Evolutionary conservation across 2,888 invertebrate genomes (phyloP).

Genomic region (Drosophila niveifrons): DNA sequence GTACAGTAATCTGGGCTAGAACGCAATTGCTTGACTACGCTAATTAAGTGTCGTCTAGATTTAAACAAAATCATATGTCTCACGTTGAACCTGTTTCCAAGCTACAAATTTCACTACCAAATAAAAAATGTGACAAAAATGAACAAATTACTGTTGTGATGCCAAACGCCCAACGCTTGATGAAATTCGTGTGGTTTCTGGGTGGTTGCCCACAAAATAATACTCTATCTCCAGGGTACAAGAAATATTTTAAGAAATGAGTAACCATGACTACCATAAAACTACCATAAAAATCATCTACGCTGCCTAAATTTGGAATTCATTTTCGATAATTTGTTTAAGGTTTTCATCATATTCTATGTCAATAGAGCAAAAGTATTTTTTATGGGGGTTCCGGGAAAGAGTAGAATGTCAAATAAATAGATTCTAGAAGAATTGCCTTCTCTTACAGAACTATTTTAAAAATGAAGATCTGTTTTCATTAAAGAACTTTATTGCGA

Average conservation of each 20-base stretch:
- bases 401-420: too few relatives aligned
- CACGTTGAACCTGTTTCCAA: constrained; percentile 38
- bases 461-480: too few relatives aligned
- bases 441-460: too few relatives aligned
- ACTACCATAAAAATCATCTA: not conserved
- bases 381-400: not conserved
- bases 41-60: constrained; percentile 38
- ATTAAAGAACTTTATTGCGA: too few relatives aligned
- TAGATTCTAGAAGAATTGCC: too few relatives aligned
- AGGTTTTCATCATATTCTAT: not conserved
- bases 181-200: constrained; percentile 23
- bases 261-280: not conserved
- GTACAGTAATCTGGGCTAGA: constrained; percentile 26
- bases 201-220: not conserved
- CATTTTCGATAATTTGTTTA: not conserved
- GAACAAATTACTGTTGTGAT: constrained; percentile 12
- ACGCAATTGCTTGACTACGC: constrained; percentile 46
- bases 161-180: constrained; percentile 10
- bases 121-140: constrained; percentile 26
- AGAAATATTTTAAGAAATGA: not conserved
- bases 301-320: not conserved
- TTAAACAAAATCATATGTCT: constrained; percentile 17
- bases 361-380: not conserved
- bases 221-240: not conserved
- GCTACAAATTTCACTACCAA: constrained; percentile 23